phyloP scores from a whole-genome alignment of 2,113 vertebrate species.

The Oreocharis arfaki region DNA sequence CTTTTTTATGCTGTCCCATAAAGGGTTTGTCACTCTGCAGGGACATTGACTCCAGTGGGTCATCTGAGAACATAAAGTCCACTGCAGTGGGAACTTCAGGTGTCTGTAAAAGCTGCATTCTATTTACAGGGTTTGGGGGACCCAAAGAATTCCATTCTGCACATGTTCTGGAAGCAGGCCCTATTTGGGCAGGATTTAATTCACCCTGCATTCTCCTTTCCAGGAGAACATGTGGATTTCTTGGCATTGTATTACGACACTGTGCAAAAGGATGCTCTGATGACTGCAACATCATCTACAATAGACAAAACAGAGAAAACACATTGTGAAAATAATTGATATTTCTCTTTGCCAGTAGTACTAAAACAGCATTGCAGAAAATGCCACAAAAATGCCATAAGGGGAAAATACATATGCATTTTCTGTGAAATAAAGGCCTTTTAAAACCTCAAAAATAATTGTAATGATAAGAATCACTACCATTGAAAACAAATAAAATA shows the following conservation, averaged over 20 bases:
- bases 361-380: background rate
- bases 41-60: background rate
- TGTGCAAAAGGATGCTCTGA: background rate
- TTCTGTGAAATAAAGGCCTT: background rate
- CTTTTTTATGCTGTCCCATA: background rate
- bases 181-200: background rate
- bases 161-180: background rate
- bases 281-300: constrained; percentile 32
- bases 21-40: background rate
- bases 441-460: background rate
- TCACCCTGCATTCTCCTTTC: background rate
- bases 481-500: background rate
- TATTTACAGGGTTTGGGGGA: background rate
- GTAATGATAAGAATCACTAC: background rate
- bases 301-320: background rate
- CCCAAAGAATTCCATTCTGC: background rate
- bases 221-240: background rate
- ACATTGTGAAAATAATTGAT: background rate
- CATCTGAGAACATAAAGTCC: background rate
- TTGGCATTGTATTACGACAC: background rate
- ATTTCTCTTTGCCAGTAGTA: background rate
- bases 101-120: background rate
- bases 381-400: background rate
- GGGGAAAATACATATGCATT: background rate
- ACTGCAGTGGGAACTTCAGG: background rate